Evolutionary conservation across 1,140 invertebrate genomes (phyloP).

Genomic region (Monochamus saltuarius): DNA sequence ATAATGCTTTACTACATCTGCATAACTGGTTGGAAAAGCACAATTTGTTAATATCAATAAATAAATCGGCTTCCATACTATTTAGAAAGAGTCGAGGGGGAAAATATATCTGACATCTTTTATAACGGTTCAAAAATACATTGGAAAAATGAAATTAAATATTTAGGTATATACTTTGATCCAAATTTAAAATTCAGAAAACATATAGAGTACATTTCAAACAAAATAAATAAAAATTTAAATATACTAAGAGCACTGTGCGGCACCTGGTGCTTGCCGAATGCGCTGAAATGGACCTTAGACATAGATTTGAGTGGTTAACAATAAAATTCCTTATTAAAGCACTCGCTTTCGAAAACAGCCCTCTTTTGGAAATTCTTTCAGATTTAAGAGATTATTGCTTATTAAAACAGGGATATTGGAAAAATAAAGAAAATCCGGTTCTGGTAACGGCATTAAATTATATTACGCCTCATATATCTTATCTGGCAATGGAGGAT

Average conservation of each 20-base stretch:
- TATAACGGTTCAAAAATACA: background rate
- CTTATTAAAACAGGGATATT: background rate
- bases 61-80: background rate
- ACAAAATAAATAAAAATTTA: slow-evolving; percentile 15
- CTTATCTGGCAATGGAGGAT: background rate
- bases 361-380: background rate
- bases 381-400: background rate
- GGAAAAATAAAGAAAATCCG: background rate
- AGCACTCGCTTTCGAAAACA: slow-evolving; percentile 1
- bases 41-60: background rate
- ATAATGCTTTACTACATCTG: background rate
- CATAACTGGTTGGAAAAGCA: background rate
- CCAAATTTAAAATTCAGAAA: background rate
- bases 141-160: background rate
- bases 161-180: slow-evolving; percentile 5
- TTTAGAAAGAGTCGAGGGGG: background rate
- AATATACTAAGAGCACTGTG: slow-evolving; percentile 26
- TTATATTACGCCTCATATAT: background rate
- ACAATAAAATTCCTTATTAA: slow-evolving; percentile 16
- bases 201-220: slow-evolving; percentile 20
- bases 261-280: slow-evolving; percentile 27
- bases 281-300: slow-evolving; percentile 10
- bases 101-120: background rate
- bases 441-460: background rate
- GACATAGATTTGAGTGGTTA: slow-evolving; percentile 13